phyloP scores from a whole-genome alignment of 2,113 vertebrate genomes.

The Hepsetus odoe region DNA sequence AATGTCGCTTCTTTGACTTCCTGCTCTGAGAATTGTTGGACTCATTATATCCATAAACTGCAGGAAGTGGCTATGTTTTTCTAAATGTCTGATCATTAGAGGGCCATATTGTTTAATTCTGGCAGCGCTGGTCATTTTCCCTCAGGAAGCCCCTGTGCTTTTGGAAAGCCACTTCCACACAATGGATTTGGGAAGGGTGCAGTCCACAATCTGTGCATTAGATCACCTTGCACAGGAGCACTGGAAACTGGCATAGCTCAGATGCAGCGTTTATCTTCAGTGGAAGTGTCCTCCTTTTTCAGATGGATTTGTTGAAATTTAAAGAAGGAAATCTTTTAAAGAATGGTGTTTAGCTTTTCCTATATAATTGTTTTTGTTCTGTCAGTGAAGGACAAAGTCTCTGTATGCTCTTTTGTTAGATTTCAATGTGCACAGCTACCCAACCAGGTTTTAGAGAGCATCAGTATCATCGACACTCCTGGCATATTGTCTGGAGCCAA shows the following conservation, averaged over 20 bases:
- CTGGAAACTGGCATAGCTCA: slow-evolving; percentile 51
- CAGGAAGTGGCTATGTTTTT: slow-evolving; percentile 77
- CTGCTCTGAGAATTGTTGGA: slow-evolving; percentile 62
- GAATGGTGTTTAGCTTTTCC: neutral
- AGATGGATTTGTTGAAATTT: slow-evolving; percentile 9
- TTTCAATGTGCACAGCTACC: slow-evolving; percentile 90
- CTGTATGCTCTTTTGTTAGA: slow-evolving; percentile 57
- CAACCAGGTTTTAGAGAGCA: slow-evolving; percentile 91
- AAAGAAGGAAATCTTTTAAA: too few relatives aligned
- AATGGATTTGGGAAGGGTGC: slow-evolving; percentile 69
- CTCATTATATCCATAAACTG: slow-evolving; percentile 67
- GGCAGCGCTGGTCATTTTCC: slow-evolving; percentile 76
- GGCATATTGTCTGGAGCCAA: slow-evolving; percentile 90
- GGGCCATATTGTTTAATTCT: slow-evolving; percentile 78
- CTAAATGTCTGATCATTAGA: slow-evolving; percentile 71
- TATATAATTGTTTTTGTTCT: neutral
- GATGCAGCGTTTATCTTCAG: slow-evolving; percentile 3
- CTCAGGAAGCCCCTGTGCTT: slow-evolving; percentile 74
- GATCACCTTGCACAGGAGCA: slow-evolving; percentile 55
- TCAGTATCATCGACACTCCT: slow-evolving; percentile 88
- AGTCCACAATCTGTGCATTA: slow-evolving; percentile 50
- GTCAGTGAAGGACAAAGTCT: neutral
- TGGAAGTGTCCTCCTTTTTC: neutral
- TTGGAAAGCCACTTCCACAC: slow-evolving; percentile 67
- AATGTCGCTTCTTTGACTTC: slow-evolving; percentile 66